A percentile compares a stretch with the other conserved stretches of the same genome.
These are phyloP conservation scores for Lycophotia porphyrea DNA, from an alignment of 2,888 invertebrate species.

Conservation along the genomic window DNA sequence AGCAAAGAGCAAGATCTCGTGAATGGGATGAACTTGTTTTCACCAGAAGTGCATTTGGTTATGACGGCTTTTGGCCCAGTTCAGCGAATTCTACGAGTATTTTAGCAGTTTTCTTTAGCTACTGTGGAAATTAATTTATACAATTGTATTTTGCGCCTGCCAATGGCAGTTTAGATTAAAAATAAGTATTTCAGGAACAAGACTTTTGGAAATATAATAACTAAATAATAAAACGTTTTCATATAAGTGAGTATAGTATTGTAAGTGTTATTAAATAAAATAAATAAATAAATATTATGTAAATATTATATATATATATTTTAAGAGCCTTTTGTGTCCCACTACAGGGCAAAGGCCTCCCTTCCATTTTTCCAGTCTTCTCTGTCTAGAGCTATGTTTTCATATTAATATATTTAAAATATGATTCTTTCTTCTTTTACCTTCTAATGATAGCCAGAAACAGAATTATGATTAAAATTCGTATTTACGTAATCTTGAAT, in stretches of 20 bases:
- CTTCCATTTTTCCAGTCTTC: too few species aligned
- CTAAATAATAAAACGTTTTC: too few species aligned
- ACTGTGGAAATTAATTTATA: conserved; percentile 48
- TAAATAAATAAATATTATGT: too few species aligned
- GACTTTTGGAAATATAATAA: not conserved
- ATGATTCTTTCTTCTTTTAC: not conserved
- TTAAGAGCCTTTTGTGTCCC: too few species aligned
- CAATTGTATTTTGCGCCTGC: conserved; percentile 35
- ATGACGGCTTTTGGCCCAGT: conserved; percentile 56
- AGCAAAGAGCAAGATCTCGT: conserved; percentile 35
- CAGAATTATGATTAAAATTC: not conserved
- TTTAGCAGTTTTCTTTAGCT: conserved; percentile 49
- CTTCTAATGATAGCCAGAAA: not conserved
- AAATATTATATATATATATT: too few species aligned
- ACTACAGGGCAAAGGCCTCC: too few species aligned
- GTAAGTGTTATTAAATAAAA: too few species aligned
- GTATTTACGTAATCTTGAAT: too few species aligned
- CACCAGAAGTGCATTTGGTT: conserved; percentile 53
- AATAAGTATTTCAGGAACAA: not conserved
- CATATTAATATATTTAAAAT: not conserved
- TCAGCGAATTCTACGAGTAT: conserved; percentile 45
- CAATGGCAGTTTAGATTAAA: conserved; percentile 24
- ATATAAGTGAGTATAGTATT: too few species aligned
- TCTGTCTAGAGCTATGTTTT: too few species aligned
- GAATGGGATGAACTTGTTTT: conserved; percentile 54